phyloP scores from a whole-genome alignment of 2,797 vertebrate genomes.

The Simalia tracyae region DNA sequence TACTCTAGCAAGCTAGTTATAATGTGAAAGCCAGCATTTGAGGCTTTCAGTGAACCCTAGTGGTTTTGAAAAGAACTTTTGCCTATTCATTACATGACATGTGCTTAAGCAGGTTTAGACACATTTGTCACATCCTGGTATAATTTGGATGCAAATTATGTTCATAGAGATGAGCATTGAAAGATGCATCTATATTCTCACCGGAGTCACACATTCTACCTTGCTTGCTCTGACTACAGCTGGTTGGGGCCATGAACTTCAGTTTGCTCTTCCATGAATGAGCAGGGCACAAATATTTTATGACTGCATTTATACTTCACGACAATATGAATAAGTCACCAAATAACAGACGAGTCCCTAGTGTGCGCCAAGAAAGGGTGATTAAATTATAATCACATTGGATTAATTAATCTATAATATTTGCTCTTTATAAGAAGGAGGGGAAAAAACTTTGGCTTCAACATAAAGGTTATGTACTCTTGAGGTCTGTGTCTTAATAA shows the following conservation, averaged over 20 bases:
- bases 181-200: not conserved
- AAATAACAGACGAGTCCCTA: constrained; percentile 80
- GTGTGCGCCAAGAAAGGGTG: constrained; percentile 86
- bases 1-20: not conserved
- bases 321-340: constrained; percentile 77
- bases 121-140: not conserved
- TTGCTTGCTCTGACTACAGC: not conserved
- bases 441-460: constrained; percentile 80
- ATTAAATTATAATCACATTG: constrained; percentile 99
- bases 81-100: not conserved
- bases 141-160: not conserved
- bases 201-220: not conserved
- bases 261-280: constrained; percentile 67
- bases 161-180: not conserved
- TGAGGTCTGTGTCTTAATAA: constrained; percentile 92
- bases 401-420: constrained; percentile 99
- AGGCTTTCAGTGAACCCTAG: not conserved
- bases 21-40: not conserved
- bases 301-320: constrained; percentile 74
- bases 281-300: constrained; percentile 75
- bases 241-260: constrained; percentile 49
- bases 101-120: not conserved
- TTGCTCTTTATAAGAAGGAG: constrained; percentile 92
- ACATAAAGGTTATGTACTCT: constrained; percentile 92
- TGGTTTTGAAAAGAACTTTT: not conserved